Conservation (phyloP, 1,140 invertebrate genomes). For the Panulirus ornatus region DNA sequence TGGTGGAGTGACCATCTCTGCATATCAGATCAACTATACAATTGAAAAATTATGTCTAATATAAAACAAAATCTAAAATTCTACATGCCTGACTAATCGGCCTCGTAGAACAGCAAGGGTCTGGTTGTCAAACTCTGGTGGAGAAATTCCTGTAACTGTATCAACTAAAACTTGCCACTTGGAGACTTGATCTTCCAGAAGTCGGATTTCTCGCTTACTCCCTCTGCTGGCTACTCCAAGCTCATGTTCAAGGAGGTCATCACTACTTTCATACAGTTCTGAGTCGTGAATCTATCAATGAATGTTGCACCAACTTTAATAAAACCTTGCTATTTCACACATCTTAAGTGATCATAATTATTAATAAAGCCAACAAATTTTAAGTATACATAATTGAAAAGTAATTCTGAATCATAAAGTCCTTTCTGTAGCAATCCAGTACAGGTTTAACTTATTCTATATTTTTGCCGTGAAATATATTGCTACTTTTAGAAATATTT, state of each 20-base stretch:
- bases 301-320: neutral
- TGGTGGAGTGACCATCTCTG: too few species aligned
- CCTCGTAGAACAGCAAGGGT: constrained; percentile 96
- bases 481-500: too few species aligned
- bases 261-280: constrained; percentile 78
- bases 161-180: constrained; percentile 94
- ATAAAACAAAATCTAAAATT: constrained; percentile 78
- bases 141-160: constrained; percentile 88
- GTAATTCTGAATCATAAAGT: too few species aligned
- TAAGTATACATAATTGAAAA: too few species aligned
- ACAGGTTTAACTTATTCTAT: too few species aligned
- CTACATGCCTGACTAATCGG: constrained; percentile 93
- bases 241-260: constrained; percentile 79
- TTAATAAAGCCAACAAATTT: too few species aligned
- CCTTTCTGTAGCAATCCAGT: too few species aligned
- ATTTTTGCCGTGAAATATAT: too few species aligned
- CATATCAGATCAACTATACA: too few species aligned
- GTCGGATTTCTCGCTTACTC: constrained; percentile 89
- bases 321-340: neutral
- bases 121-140: constrained; percentile 92
- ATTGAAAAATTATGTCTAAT: too few species aligned
- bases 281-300: constrained; percentile 67
- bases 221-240: constrained; percentile 76
- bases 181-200: constrained; percentile 92
- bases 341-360: too few species aligned